Percentiles rank a stretch among this genome's conserved stretches.
phyloP scores from a whole-genome alignment of 2,888 invertebrate species.

The Strigamia crassipes region DNA sequence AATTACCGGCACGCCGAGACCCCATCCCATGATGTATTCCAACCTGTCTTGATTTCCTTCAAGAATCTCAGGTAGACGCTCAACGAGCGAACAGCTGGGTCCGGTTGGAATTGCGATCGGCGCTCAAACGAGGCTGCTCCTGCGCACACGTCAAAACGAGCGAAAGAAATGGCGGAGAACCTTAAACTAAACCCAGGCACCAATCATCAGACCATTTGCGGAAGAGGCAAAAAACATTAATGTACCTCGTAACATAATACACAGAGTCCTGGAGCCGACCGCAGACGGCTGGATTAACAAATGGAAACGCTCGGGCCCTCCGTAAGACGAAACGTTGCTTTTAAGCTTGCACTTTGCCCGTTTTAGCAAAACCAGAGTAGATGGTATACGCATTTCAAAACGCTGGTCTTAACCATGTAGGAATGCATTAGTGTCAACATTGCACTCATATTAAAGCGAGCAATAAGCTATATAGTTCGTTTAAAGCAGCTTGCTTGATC shows the following conservation, averaged over 20 bases:
- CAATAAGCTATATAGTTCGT: not conserved
- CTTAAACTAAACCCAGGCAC: constrained; percentile 36
- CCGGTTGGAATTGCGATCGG: not conserved
- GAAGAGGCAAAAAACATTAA: constrained; percentile 44
- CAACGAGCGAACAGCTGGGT: no score
- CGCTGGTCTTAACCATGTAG: not conserved
- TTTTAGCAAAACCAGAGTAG: not conserved
- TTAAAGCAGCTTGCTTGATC: not conserved
- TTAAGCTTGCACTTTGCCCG: not conserved
- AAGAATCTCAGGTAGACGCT: no score
- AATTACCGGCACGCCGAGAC: not conserved
- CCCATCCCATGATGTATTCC: not conserved
- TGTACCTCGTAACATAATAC: constrained; percentile 42
- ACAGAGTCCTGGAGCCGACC: constrained; percentile 29
- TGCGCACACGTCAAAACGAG: not conserved
- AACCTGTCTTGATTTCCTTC: no score
- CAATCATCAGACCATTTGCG: constrained; percentile 44
- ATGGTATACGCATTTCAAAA: not conserved
- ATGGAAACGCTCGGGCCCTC: constrained; percentile 23
- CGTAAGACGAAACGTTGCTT: constrained; percentile 6
- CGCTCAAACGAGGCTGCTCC: not conserved
- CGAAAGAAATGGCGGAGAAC: constrained; percentile 19
- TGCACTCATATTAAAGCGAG: not conserved
- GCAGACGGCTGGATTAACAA: constrained; percentile 30
- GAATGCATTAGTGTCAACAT: not conserved